Base-by-base conservation (phyloP, 1,140 invertebrate genomes). In the Tetramorium parvispinum region DNA sequence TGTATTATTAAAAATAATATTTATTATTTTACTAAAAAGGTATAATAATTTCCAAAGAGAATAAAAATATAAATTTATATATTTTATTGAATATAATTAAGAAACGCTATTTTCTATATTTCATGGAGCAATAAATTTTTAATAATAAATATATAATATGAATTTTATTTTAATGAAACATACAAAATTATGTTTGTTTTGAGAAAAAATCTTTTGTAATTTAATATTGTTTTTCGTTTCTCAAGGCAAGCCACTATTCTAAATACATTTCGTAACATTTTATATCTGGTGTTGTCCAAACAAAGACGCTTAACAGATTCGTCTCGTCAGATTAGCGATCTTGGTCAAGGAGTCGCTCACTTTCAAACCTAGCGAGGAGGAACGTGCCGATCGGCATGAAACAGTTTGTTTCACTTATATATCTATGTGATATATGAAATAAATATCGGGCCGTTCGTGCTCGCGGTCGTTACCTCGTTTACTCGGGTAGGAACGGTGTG, bases 361-460 rank as follows among this genome's bases (percentile, higher is more conserved):
- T 81, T 81, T 81, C 78, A 32, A 70, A 43, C 10, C 65, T 70
- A 55, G 24, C 63, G 63, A 81, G 16, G 16, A 70, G 37, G 65
- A 81, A 81, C 65, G 65, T 43, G 16, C 13, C 65, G 65, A 81
- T 70, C 49, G 65, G 51, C 21, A 43, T 21, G 37, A 59, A 83
- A 83, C 68, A 83, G 53, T 73, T 37, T 16, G 79, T 61, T 83
- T 83, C 79, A 83, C 53, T 83, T 83, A 83, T 79, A 78, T 59
- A 59, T 61, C 21, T 46, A 59, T 46, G 51, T n/a, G 66, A 73
- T 83, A 61, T 75, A 75, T 91, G 92, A 93, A 93, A 92, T 93
- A 93, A 93, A 92, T 91, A 89, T 92, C 90, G 88, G 68, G 16
- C 37, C 87, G 86, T 79, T 90, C 68, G 43, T 53, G 27, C 70